A percentile compares a stretch with the other conserved stretches of the same genome.
Evolutionary conservation across 1,140 invertebrate genomes (phyloP).

Genomic region (Pseudobourletiella spinata): DNA sequence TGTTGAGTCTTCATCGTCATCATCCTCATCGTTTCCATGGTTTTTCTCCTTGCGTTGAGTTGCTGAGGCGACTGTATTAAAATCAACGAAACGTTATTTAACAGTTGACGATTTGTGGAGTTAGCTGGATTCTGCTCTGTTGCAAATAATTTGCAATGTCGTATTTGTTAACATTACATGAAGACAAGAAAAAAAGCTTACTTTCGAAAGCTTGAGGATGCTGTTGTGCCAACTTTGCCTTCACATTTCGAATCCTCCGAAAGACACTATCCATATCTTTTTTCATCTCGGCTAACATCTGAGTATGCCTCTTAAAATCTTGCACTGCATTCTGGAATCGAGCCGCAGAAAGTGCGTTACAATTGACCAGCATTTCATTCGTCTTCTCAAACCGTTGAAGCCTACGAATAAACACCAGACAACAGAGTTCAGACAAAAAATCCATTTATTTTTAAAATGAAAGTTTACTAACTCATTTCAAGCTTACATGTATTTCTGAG

Average conservation of each 20-base stretch:
- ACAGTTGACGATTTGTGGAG: neutral
- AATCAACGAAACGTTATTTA: conserved; percentile 1
- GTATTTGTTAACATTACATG: neutral
- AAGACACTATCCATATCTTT: conserved; percentile 55
- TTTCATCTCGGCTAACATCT: conserved; percentile 57
- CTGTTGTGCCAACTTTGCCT: conserved; percentile 68
- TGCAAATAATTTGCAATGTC: neutral
- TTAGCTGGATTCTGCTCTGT: too few relatives aligned
- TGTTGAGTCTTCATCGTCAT: conserved; percentile 22
- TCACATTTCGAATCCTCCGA: conserved; percentile 56
- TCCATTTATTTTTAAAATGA: neutral
- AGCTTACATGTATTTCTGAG: conserved; percentile 83
- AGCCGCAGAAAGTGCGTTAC: conserved; percentile 73
- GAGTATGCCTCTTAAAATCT: conserved; percentile 83
- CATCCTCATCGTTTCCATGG: conserved; percentile 21
- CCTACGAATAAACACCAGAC: conserved; percentile 51
- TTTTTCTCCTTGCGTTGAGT: conserved; percentile 25
- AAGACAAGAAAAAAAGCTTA: conserved; percentile 35
- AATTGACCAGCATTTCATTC: conserved; percentile 94
- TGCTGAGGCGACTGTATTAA: conserved; percentile 15
- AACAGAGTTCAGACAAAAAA: neutral
- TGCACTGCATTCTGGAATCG: conserved; percentile 67
- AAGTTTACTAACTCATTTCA: neutral
- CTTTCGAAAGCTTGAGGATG: conserved; percentile 75
- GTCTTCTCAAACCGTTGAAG: conserved; percentile 91